These are phyloP conservation scores for Dallia pectoralis DNA, from an alignment of 2,797 vertebrate genomes.

Conservation along the genomic window DNA sequence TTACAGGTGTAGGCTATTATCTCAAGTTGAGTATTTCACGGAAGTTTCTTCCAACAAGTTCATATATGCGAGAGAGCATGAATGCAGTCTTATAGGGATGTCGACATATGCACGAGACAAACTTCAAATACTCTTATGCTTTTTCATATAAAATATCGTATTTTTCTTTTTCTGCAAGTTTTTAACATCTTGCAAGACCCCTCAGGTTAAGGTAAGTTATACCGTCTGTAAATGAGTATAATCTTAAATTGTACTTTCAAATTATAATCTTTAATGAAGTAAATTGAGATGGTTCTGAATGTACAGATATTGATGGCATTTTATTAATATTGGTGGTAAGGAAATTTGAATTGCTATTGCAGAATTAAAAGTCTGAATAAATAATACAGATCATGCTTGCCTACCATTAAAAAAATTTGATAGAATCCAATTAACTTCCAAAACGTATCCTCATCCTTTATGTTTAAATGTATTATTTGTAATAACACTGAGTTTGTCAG, in stretches of 20 bases:
- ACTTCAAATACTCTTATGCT: constrained; percentile 1
- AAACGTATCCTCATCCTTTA: too few species aligned
- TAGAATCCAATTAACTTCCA: too few species aligned
- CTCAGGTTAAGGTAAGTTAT: constrained; percentile 3
- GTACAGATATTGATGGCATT: neutral
- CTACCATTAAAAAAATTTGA: too few species aligned
- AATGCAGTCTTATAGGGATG: constrained; percentile 42
- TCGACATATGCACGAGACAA: constrained; percentile 50
- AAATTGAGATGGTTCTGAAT: neutral
- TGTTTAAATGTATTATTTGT: too few species aligned
- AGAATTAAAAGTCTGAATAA: too few species aligned
- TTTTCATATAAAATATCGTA: constrained; percentile 26
- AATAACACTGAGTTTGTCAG: too few species aligned
- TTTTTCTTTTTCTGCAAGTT: constrained; percentile 42
- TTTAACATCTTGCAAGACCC: constrained; percentile 6
- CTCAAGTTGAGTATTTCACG: constrained; percentile 22
- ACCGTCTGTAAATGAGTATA: neutral
- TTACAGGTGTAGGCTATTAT: constrained; percentile 37
- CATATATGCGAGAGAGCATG: constrained; percentile 33
- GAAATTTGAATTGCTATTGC: too few species aligned
- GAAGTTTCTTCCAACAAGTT: constrained; percentile 39
- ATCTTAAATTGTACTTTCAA: neutral
- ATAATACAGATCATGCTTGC: too few species aligned
- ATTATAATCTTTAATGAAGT: too few species aligned
- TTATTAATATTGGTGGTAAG: neutral